A percentile compares a stretch with the other conserved stretches of the same genome.
Conservation (phyloP, 2,797 vertebrate genomes). For the Zalophus californianus region DNA sequence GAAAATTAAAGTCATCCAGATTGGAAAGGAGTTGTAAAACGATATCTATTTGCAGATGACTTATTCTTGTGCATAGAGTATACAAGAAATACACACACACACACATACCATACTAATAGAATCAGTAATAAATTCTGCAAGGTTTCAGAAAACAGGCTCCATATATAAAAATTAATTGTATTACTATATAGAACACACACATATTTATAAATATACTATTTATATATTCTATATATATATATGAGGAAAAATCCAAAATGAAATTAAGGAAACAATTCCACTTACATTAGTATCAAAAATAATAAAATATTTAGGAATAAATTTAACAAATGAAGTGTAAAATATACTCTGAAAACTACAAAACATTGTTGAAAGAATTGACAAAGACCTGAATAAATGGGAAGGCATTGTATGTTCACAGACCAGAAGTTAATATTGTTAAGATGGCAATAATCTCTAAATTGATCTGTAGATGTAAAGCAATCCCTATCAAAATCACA, state of each 20-base stretch:
- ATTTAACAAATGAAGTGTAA: neutral
- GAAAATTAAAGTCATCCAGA: neutral
- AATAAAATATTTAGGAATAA: neutral
- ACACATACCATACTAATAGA: neutral
- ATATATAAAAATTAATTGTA: neutral
- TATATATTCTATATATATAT: neutral
- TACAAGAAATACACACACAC: neutral
- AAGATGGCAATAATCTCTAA: neutral
- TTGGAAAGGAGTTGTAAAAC: neutral
- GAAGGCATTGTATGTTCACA: neutral
- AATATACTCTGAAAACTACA: neutral
- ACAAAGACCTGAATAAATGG: neutral
- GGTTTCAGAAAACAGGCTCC: neutral
- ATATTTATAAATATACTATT: neutral
- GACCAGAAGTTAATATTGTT: neutral
- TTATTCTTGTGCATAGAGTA: neutral
- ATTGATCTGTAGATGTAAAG: neutral
- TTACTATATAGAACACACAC: neutral
- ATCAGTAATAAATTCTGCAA: constrained; percentile 6
- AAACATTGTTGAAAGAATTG: neutral
- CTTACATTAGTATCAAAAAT: neutral
- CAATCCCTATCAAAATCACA: neutral
- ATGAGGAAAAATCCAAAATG: neutral
- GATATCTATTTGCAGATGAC: neutral
- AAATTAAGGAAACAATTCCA: neutral